phyloP scores from a whole-genome alignment of 23 tunicate genomes.

The Ciona savignyi region DNA sequence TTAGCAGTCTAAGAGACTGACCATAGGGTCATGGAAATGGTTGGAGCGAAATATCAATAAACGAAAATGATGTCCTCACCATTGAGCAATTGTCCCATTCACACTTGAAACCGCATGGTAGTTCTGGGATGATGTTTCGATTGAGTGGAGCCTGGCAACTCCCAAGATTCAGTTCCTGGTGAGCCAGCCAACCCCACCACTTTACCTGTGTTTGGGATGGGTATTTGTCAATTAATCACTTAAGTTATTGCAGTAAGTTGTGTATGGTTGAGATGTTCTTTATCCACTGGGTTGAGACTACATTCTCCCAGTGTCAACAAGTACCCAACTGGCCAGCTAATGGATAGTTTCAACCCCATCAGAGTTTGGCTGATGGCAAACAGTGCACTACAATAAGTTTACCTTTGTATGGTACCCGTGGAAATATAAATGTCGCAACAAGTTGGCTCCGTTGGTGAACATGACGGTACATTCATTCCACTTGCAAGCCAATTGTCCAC shows the following conservation, averaged over 20 bases:
- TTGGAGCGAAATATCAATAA: no score
- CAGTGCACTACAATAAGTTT: not conserved
- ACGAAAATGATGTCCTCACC: conserved; percentile 27
- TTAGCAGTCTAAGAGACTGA: no score
- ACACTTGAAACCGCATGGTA: conserved; percentile 84
- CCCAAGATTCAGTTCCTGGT: conserved; percentile 25
- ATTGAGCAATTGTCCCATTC: conserved; percentile 70
- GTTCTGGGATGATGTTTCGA: conserved; percentile 82
- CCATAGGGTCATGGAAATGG: no score
- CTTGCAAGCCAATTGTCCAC: conserved; percentile 23
- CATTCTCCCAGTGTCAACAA: no score
- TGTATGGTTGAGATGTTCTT: not conserved
- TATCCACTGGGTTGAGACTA: no score
- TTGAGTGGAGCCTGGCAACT: conserved; percentile 54
- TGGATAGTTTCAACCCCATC: no score
- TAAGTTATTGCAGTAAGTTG: not conserved
- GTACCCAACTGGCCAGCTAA: no score
- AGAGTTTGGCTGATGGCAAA: not conserved
- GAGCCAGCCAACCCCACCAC: conserved; percentile 70
- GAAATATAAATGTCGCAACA: conserved; percentile 74
- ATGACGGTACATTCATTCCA: conserved; percentile 67
- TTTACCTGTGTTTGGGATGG: conserved; percentile 34
- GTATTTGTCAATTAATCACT: not conserved
- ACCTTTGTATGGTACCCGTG: conserved; percentile 97
- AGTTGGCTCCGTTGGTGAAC: conserved; percentile 26